A percentile compares a stretch with the other conserved stretches of the same genome.
Evolutionary conservation across 2,888 invertebrate species (phyloP).

Genomic region (Brachynemurus nebulosus): DNA sequence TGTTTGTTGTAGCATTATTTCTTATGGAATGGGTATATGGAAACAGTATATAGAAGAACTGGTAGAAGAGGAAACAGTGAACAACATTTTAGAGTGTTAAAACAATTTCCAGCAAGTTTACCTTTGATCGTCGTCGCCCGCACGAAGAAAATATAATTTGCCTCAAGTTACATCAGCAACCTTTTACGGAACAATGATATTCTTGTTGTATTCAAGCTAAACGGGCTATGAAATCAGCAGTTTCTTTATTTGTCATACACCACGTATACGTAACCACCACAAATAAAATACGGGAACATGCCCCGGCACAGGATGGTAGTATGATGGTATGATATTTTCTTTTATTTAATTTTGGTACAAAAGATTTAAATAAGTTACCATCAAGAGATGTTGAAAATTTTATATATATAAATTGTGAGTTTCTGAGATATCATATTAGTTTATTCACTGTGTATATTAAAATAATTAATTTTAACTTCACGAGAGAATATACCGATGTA

Average conservation of each 20-base stretch:
- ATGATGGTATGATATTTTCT: conserved; percentile 2
- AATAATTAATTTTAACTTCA: no score
- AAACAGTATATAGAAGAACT: no score
- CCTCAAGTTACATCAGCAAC: conserved; percentile 7
- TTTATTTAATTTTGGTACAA: conserved; percentile 1
- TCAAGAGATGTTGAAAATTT: not conserved
- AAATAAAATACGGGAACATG: no score
- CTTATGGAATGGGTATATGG: no score
- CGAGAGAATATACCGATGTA: no score
- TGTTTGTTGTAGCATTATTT: no score
- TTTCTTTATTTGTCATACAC: no score
- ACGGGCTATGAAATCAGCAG: conserved; percentile 5
- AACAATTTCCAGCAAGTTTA: conserved; percentile 8
- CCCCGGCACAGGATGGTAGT: conserved; percentile 2
- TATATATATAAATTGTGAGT: no score
- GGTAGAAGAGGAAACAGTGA: not conserved
- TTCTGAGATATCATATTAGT: no score
- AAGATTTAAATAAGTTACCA: conserved; percentile 2
- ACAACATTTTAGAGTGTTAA: conserved; percentile 3
- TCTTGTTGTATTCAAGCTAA: not conserved
- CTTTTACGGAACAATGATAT: conserved; percentile 3
- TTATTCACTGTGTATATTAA: no score
- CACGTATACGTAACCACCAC: no score
- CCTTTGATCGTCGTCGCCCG: conserved; percentile 5
- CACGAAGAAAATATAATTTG: conserved; percentile 4